These are phyloP conservation scores for Casuarius casuarius DNA, from an alignment of 2,113 vertebrate genomes.

Conservation along the genomic window DNA sequence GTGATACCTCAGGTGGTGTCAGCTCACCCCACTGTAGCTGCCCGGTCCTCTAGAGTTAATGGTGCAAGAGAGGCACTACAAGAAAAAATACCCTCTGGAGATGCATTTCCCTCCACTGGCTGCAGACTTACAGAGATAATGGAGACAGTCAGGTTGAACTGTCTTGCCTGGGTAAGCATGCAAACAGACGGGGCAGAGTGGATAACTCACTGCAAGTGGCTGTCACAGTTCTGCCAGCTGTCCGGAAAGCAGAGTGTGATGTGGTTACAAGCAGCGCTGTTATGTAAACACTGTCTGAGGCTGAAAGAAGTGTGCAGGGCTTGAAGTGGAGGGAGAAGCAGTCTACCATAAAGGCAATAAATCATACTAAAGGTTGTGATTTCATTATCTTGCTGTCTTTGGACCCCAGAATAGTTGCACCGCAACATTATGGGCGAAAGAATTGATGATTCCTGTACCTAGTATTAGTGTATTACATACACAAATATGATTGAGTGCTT, in stretches of 20 bases:
- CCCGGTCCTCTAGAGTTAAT: not conserved
- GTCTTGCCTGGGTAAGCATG: fast-evolving
- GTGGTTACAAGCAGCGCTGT: not conserved
- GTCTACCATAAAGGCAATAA: fast-evolving
- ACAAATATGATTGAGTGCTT: fast-evolving
- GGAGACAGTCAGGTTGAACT: fast-evolving
- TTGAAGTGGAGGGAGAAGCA: not conserved
- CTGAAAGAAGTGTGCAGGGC: fast-evolving
- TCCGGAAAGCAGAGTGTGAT: fast-evolving
- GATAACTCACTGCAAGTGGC: not conserved
- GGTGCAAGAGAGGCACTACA: not conserved
- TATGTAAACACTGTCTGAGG: fast-evolving
- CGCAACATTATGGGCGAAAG: fast-evolving
- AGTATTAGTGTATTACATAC: fast-evolving
- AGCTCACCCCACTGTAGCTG: not conserved
- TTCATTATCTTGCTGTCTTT: fast-evolving
- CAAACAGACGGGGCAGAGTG: fast-evolving
- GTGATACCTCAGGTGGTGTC: not conserved
- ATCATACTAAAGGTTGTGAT: fast-evolving
- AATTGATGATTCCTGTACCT: fast-evolving
- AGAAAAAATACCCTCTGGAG: not conserved
- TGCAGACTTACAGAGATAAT: fast-evolving
- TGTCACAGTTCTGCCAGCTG: fast-evolving
- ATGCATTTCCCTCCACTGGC: fast-evolving
- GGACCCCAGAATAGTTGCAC: fast-evolving